Evolutionary conservation across 2,113 vertebrate species (phyloP).

Genomic region (Balaenoptera acutorostrata): DNA sequence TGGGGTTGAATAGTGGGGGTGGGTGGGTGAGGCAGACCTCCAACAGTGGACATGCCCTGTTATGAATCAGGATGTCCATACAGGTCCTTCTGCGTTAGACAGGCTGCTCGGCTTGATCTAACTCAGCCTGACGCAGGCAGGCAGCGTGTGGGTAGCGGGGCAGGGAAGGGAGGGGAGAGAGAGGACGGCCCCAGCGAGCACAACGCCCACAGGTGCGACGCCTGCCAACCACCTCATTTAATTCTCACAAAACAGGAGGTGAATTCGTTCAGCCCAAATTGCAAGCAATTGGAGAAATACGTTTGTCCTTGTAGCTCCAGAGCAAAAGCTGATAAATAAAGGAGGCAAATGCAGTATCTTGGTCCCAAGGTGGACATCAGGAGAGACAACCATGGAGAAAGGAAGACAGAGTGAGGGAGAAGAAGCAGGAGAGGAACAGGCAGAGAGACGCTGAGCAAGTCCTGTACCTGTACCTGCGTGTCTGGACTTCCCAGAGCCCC

Average conservation of each 20-base stretch:
- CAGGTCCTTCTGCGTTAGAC: background rate
- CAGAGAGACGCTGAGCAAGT: background rate
- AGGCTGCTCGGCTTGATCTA: background rate
- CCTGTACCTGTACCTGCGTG: background rate
- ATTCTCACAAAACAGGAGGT: background rate
- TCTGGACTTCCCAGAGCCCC: background rate
- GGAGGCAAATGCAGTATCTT: background rate
- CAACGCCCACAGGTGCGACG: too few relatives aligned
- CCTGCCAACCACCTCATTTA: background rate
- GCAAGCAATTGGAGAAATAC: background rate
- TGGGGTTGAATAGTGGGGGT: background rate
- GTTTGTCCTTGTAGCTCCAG: background rate
- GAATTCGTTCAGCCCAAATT: background rate
- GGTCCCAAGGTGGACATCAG: background rate
- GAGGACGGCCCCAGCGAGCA: background rate
- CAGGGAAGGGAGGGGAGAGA: background rate
- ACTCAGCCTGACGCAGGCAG: background rate
- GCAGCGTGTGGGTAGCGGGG: accelerated
- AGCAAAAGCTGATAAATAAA: background rate
- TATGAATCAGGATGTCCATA: background rate
- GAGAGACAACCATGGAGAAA: background rate
- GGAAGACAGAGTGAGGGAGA: background rate
- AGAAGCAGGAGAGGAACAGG: background rate
- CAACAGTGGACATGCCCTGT: too few relatives aligned
- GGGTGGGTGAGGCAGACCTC: background rate